These are phyloP conservation scores for Pseudanteris insignis DNA, from an alignment of 2,888 invertebrate species.

Conservation along the genomic window DNA sequence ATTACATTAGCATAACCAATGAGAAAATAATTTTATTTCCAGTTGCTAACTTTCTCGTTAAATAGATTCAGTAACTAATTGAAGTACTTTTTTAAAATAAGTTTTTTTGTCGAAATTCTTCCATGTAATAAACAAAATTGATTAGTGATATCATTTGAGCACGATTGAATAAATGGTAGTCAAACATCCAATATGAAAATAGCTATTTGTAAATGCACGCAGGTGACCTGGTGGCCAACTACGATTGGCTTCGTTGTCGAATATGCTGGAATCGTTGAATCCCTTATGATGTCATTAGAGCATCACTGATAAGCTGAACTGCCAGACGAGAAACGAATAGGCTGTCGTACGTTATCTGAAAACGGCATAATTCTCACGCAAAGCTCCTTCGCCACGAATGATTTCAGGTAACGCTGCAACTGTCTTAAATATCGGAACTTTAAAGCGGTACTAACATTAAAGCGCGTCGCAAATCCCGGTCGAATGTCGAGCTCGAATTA, in stretches of 20 bases:
- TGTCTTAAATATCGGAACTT: constrained; percentile 35
- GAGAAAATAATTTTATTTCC: too few relatives aligned
- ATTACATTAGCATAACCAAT: too few relatives aligned
- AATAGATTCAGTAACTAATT: too few relatives aligned
- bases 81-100: too few relatives aligned
- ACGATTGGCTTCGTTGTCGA: constrained; percentile 1
- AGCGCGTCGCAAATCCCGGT: not conserved
- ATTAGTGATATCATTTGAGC: too few relatives aligned
- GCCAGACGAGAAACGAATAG: constrained; percentile 50
- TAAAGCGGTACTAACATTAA: constrained; percentile 35
- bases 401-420: constrained; percentile 36
- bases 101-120: too few relatives aligned
- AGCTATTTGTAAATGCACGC: too few relatives aligned
- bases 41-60: too few relatives aligned
- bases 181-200: too few relatives aligned
- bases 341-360: constrained; percentile 53
- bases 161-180: too few relatives aligned
- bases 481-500: constrained; percentile 12
- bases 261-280: constrained; percentile 47
- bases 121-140: too few relatives aligned
- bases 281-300: constrained; percentile 49
- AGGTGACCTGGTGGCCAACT: constrained; percentile 21
- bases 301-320: constrained; percentile 52
- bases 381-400: constrained; percentile 44
- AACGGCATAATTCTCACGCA: constrained; percentile 51